Base-by-base conservation (phyloP, 1,140 invertebrate species). In the Pantala flavescens region DNA sequence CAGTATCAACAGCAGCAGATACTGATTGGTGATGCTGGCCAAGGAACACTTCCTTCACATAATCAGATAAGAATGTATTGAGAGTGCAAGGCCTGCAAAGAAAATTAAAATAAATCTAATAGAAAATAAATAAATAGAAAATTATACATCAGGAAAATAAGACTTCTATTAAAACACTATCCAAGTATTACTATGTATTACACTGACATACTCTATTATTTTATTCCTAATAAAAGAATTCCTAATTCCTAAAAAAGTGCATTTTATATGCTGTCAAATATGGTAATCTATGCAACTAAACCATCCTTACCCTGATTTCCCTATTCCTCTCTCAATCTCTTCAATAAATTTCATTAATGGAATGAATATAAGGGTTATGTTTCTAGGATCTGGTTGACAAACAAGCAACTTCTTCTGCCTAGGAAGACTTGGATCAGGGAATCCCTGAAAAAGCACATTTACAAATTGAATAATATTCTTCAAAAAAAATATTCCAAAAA, bases 351-450 rank as follows among this genome's bases (percentile, higher is more conserved):
- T 85, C 82, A 89, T 88, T 72, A 94, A 84, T 12, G 90, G 88
- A 76, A 88, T 88, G 82, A 90, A 94, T 70, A 95, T 87, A 36
- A 89, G 84, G 76, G 89, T 90, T 63, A 94, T 92, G 79, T 93
- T 92, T 80, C 87, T 88, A 42, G 90, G 88, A 81, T 90, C 87
- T 16, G 91, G 88, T 78, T 87, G 85, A 78, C 91, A 93, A 9
- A 94, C 89, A 43, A 91, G 81, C 43, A 85, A 77, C 76, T 16
- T 49, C 16, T 49, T 9, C 16, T 49, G 43, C 16, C 43, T 49
- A 11, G 43, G 10, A 49, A 49, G 43, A 49, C 16, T 49, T 49
- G 43, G 43, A 16, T 49, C 43, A 49, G 43, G 16, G 43, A 49
- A 49, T 9, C 43, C 16, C 43, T 49, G 43, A 16, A 16, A 16